Evolutionary conservation across 2,888 invertebrate species (phyloP), one percentile per base, ranked within the genome.

Genomic region (Pasiphila rectangulata): DNA sequence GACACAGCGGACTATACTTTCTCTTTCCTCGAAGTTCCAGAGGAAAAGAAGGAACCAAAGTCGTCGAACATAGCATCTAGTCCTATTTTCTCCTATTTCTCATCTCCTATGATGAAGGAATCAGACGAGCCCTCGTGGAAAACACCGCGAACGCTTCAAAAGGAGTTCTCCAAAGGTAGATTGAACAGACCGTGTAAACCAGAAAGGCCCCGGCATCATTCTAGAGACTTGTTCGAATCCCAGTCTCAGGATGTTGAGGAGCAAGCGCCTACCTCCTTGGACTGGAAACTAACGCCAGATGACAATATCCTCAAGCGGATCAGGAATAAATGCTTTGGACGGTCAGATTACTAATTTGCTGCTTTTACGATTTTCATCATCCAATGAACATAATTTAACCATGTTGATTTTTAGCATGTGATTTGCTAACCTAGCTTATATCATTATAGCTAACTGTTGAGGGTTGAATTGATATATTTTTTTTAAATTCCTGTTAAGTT

Each of bases 201-300:
- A 0, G 66, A 67, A 17, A 67, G 58, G 12, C 57, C 71, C 1
- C 68, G 69, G 6, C 79, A 75, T 29, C 67, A 66, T 49, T 87
- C 86, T n/a, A 68, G 77, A 46, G 86, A 88, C 56, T 45, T 88
- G 10, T 87, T 88, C 50, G 86, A 83, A 23, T 82, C 85, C 1
- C 80, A 81, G 50, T 80, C 83, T 12, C 82, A 79, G 43, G 83
- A 83, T 4, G 53, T 63, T 2, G 78, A 78, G 2, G 79, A 80
- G 12, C 47, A 51, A 2, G 72, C 75, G 27, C 50, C 66, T 1
- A 74, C 59, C 27, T 59, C 65, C 42, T 55, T 74, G 17, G 73
- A 82, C 49, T 82, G 83, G 81, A 81, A 76, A 51, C 58, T 82
- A 17, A 79, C 79, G 19, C 82, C 81, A 3, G 77, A 82, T 34